phyloP scores from a whole-genome alignment of 1,140 invertebrate genomes.

The Diorhabda carinulata region DNA sequence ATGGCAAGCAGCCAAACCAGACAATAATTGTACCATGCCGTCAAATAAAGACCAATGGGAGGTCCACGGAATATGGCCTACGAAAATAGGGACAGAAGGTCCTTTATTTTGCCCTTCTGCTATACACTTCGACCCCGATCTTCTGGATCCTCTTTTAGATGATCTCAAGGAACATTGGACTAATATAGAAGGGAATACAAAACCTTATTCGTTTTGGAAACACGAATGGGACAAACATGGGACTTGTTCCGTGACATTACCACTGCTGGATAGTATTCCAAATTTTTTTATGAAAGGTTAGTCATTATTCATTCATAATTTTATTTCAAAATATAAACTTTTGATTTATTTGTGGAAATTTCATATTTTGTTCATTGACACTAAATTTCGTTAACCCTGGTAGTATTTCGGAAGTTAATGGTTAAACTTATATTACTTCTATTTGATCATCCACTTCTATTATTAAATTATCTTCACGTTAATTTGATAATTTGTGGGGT shows the following conservation, averaged over 20 bases:
- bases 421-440: too few species aligned
- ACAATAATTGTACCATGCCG: slow-evolving; percentile 62
- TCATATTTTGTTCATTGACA: too few species aligned
- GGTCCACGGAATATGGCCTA: slow-evolving; percentile 82
- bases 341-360: too few species aligned
- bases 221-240: slow-evolving; percentile 86
- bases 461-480: too few species aligned
- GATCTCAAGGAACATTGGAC: slow-evolving; percentile 67
- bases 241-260: slow-evolving; percentile 65
- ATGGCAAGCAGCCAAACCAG: slow-evolving; percentile 59
- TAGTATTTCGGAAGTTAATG: too few species aligned
- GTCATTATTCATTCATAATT: background rate
- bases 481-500: too few species aligned
- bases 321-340: too few species aligned
- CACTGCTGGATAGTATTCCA: slow-evolving; percentile 59
- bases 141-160: slow-evolving; percentile 56
- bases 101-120: slow-evolving; percentile 67
- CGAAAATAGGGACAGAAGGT: slow-evolving; percentile 59
- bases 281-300: slow-evolving; percentile 67
- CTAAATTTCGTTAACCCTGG: too few species aligned
- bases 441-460: too few species aligned
- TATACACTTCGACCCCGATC: slow-evolving; percentile 59
- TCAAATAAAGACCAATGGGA: slow-evolving; percentile 63
- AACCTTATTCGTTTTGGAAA: slow-evolving; percentile 64
- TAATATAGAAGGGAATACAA: slow-evolving; percentile 62